Conservation (phyloP, 2,797 vertebrate genomes). For the Telmatherina bonti region DNA sequence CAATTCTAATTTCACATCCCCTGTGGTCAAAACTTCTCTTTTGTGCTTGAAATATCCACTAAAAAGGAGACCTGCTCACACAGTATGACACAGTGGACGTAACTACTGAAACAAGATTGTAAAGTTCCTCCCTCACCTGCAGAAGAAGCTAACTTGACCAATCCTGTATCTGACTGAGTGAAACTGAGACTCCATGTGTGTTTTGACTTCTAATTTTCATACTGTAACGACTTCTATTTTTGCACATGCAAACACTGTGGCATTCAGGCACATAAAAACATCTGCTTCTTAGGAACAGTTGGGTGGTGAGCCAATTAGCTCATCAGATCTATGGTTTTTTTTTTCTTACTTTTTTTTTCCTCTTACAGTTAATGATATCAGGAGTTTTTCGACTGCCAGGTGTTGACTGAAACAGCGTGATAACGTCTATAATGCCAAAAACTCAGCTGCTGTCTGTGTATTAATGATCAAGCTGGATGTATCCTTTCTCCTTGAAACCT, state of each 20-base stretch:
- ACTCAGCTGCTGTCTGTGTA: background rate
- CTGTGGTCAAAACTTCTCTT: background rate
- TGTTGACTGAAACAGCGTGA: constrained; percentile 8
- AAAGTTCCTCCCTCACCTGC: background rate
- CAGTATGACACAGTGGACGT: background rate
- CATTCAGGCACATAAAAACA: background rate
- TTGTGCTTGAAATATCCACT: background rate
- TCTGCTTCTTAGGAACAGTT: constrained; percentile 12
- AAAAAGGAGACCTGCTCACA: background rate
- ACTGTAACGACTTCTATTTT: background rate
- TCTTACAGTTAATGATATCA: background rate
- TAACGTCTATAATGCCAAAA: background rate
- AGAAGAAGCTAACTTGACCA: background rate
- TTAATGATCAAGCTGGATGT: background rate
- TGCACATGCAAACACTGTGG: constrained; percentile 8
- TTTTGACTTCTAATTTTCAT: background rate
- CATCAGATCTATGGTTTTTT: constrained; percentile 6
- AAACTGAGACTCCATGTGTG: background rate
- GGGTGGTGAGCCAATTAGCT: constrained; percentile 4
- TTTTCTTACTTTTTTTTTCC: too few species aligned
- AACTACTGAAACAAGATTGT: background rate
- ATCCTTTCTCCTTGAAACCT: background rate
- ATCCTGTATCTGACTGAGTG: background rate
- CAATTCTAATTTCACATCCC: background rate
- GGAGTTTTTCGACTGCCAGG: background rate